These are phyloP conservation scores for Trichogramma evanescens DNA, from an alignment of 2,888 invertebrate genomes.

Conservation along the genomic window DNA sequence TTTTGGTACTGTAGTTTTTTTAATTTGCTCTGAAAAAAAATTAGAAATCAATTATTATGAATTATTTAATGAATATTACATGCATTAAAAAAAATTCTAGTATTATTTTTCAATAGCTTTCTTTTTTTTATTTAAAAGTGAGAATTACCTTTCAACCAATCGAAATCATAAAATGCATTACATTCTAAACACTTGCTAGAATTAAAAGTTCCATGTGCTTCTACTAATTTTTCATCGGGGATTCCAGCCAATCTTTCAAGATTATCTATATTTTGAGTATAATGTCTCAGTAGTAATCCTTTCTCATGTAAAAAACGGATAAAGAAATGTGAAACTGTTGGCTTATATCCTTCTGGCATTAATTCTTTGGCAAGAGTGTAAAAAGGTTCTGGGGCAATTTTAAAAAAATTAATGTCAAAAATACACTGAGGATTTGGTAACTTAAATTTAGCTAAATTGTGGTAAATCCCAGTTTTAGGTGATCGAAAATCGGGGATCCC, in stretches of 20 bases:
- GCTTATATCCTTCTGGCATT: constrained; percentile 80
- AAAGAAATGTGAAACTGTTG: constrained; percentile 88
- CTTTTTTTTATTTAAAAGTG: not conserved
- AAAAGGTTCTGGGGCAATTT: constrained; percentile 85
- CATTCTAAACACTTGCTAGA: constrained; percentile 82
- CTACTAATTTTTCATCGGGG: constrained; percentile 76
- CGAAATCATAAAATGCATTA: constrained; percentile 61
- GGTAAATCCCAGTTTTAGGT: constrained; percentile 85
- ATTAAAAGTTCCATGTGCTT: constrained; percentile 91
- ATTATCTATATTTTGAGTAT: constrained; percentile 91
- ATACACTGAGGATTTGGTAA: constrained; percentile 87
- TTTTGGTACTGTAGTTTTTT: constrained; percentile 66
- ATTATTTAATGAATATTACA: constrained; percentile 1
- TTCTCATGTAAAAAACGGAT: constrained; percentile 78
- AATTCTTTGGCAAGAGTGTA: constrained; percentile 84
- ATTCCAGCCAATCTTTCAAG: constrained; percentile 81
- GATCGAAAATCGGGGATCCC: constrained; percentile 96
- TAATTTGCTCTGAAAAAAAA: constrained; percentile 59
- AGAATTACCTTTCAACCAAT: constrained; percentile 78
- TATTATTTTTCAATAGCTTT: not conserved
- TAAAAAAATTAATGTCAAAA: constrained; percentile 84
- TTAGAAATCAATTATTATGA: not conserved
- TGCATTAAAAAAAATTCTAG: not conserved
- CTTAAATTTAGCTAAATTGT: constrained; percentile 84
- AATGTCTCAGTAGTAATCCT: constrained; percentile 66